phyloP scores from a whole-genome alignment of 2,888 invertebrate genomes.

The Tetanocera ferruginea region DNA sequence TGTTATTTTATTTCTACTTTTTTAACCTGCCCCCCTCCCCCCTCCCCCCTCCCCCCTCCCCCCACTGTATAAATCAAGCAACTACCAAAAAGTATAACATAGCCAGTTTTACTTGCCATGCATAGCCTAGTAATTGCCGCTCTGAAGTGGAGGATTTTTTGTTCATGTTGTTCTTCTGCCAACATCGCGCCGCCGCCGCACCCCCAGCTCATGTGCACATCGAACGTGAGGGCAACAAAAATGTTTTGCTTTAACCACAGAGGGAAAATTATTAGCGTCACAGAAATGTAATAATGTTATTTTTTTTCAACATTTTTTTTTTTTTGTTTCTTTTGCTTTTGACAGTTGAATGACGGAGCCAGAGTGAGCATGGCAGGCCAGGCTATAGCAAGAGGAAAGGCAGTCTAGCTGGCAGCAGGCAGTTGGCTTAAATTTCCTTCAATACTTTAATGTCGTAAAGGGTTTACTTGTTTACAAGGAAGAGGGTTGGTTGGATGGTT shows the following conservation, averaged over 20 bases:
- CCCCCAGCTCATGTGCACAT: background rate
- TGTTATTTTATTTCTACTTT: background rate
- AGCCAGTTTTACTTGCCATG: background rate
- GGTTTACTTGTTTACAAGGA: background rate
- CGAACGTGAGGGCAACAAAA: slow-evolving; percentile 12
- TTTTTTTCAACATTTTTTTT: too few species aligned
- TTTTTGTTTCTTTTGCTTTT: slow-evolving; percentile 3
- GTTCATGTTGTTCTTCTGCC: background rate
- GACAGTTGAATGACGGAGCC: slow-evolving; percentile 16
- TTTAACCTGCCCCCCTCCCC: too few species aligned
- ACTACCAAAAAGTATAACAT: background rate
- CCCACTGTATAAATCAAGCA: background rate
- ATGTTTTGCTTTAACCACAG: slow-evolving; percentile 28
- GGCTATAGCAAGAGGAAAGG: too few species aligned
- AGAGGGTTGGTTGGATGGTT: background rate
- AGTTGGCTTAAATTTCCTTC: background rate
- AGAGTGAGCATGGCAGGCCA: too few species aligned
- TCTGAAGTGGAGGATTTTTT: background rate
- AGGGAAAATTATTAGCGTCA: slow-evolving; percentile 36
- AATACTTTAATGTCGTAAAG: background rate
- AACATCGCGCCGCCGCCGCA: too few species aligned
- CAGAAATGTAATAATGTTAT: slow-evolving; percentile 36
- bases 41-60: too few species aligned
- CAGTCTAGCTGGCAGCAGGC: background rate
- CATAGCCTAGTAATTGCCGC: slow-evolving; percentile 8